Percentiles rank a stretch among this genome's conserved stretches.
phyloP scores from a whole-genome alignment of 2,113 vertebrate genomes.

The Turnix velox region DNA sequence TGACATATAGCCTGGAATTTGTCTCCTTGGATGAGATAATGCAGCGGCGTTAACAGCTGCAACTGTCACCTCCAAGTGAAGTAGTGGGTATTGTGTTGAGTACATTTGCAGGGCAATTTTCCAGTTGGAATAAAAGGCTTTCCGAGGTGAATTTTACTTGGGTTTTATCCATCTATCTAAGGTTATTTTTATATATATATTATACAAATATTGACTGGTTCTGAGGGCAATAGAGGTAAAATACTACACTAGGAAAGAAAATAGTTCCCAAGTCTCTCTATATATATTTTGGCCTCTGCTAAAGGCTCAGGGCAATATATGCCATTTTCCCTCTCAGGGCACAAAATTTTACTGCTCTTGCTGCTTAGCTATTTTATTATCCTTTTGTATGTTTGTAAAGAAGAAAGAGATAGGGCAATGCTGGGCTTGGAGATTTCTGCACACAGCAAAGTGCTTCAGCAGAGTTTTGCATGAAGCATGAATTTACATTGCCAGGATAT shows the following conservation, averaged over 20 bases:
- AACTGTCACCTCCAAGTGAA: constrained; percentile 69
- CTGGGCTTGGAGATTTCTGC: not conserved
- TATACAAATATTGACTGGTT: constrained; percentile 67
- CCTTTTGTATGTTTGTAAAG: constrained; percentile 57
- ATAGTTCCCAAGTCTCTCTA: constrained; percentile 39
- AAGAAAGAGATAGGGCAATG: constrained; percentile 10
- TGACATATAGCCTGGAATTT: constrained; percentile 69
- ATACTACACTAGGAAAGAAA: constrained; percentile 50
- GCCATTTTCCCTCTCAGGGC: constrained; percentile 42
- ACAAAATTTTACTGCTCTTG: constrained; percentile 46
- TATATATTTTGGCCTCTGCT: constrained; percentile 45
- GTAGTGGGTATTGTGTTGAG: constrained; percentile 70
- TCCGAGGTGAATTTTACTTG: constrained; percentile 60
- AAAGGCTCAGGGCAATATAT: constrained; percentile 46
- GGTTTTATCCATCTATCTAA: constrained; percentile 65
- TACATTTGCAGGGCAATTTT: constrained; percentile 72
- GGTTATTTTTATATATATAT: constrained; percentile 70
- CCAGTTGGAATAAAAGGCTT: constrained; percentile 71
- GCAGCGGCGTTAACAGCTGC: constrained; percentile 64
- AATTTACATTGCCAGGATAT: not conserved
- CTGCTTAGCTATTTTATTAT: constrained; percentile 61
- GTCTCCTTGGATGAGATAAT: constrained; percentile 73
- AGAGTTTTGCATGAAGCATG: not conserved
- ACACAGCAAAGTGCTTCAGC: not conserved
- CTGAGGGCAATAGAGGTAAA: constrained; percentile 64